phyloP scores from a whole-genome alignment of 2,888 invertebrate species.

The Oscheius myriophilus region DNA sequence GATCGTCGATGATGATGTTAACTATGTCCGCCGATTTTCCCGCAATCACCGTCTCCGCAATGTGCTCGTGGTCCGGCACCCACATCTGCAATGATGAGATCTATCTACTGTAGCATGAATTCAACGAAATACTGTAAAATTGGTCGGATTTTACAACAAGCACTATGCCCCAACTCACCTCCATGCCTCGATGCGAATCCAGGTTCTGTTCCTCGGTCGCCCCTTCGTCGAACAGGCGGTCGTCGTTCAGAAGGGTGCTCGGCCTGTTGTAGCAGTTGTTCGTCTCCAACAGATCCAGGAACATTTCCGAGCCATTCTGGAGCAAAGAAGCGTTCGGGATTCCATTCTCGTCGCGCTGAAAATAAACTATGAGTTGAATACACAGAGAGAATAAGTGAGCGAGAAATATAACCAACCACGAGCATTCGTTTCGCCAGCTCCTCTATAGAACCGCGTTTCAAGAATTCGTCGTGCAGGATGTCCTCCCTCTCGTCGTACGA shows the following conservation, averaged over 20 bases:
- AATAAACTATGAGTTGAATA: background rate
- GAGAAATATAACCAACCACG: background rate
- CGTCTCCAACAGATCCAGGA: conserved; percentile 25
- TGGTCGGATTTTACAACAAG: too few species aligned
- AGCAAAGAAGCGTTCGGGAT: background rate
- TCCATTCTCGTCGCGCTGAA: conserved; percentile 2
- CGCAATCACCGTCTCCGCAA: conserved; percentile 36
- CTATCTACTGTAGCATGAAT: too few species aligned
- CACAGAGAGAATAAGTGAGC: background rate
- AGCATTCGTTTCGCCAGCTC: conserved; percentile 23
- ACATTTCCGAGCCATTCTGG: conserved; percentile 27
- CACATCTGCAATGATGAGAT: conserved; percentile 30
- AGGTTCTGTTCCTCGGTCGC: conserved; percentile 13
- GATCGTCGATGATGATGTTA: conserved; percentile 27
- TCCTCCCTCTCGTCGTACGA: conserved; percentile 34
- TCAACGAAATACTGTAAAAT: too few species aligned
- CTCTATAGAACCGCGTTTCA: background rate
- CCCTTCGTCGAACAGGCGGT: conserved; percentile 5
- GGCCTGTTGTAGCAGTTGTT: conserved; percentile 12
- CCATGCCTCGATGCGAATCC: background rate
- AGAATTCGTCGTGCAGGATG: conserved; percentile 32
- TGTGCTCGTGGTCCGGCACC: conserved; percentile 41
- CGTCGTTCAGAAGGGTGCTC: conserved; percentile 2
- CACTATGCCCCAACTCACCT: too few species aligned
- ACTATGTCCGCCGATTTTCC: conserved; percentile 29